Base-by-base conservation (phyloP, 1,140 invertebrate genomes). In the Vanessa tameamea region DNA sequence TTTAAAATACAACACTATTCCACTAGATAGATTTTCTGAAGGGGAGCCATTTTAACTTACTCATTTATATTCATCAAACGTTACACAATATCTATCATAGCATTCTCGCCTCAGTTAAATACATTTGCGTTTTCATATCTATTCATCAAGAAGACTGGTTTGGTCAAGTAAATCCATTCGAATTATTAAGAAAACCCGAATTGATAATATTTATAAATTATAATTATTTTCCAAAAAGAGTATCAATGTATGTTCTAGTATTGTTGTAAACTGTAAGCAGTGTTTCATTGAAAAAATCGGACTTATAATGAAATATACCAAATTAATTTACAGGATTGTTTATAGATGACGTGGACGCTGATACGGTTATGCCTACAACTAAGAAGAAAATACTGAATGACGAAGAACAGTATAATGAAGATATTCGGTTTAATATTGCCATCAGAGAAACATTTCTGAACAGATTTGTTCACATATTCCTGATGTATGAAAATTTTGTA, bases 381-480 rank as follows among this genome's bases (percentile, higher is more conserved):
- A 90, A 93, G 72, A 93, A 93, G 67, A 93, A 93, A 86, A 89
- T 93, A 73, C 86, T 95, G 6, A 94, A 94, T 2, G 92, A 95
- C 15, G 95, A 96, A 80, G 96, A 97, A 75, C 95, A 96, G 73
- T 98, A 97, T 87, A 94, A 96, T 63, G 96, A 97, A 85, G 97
- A 98, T 87, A 94, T 99, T 75, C 95, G 96, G 74, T 97, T 99
- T 82, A 99, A 99, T 92, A 97, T 96, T 87, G 96, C 97, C 8
- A 94, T 99, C 47, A 94, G 99, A 64, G 98, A 99, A 93, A 97
- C 98, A 53, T 99, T 99, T 91, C 94, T 99, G 8, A 99, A 99
- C 92, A 95, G 98, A 89, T 99, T 99, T 92, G 97, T 98, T 70
- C 97, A 99, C 83, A 97, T 99, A 92, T 99, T 99, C 92, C 95